These are phyloP conservation scores for Etheostoma cragini DNA, from an alignment of 2,113 vertebrate species.

Conservation along the genomic window DNA sequence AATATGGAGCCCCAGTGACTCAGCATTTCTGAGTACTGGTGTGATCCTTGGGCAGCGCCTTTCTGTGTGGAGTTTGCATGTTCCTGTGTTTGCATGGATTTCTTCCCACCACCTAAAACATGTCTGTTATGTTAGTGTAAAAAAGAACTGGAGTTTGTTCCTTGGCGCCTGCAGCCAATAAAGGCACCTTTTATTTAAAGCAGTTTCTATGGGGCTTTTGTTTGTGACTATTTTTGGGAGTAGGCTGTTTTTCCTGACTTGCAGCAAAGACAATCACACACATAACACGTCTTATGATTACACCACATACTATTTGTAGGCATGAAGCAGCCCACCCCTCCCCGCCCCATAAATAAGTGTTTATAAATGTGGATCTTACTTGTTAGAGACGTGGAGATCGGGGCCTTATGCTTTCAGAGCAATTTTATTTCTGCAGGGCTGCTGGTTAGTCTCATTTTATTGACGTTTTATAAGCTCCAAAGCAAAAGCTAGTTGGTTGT, in stretches of 20 bases:
- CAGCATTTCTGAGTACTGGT: too few species aligned
- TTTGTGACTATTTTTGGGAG: not conserved
- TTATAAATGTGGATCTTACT: conserved; percentile 37
- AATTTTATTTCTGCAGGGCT: not conserved
- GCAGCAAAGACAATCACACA: not conserved
- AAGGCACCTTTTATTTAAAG: too few species aligned
- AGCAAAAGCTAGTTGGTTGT: conserved; percentile 12
- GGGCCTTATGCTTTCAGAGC: not conserved
- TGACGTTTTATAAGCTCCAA: not conserved
- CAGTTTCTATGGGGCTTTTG: conserved; percentile 10
- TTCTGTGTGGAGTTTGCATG: too few species aligned
- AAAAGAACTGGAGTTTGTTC: too few species aligned
- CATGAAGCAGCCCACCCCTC: conserved; percentile 27
- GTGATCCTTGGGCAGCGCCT: too few species aligned
- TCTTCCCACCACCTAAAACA: too few species aligned
- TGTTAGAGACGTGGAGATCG: not conserved
- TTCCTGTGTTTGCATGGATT: too few species aligned
- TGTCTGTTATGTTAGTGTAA: too few species aligned
- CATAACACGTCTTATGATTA: conserved; percentile 69
- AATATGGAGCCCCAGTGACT: too few species aligned
- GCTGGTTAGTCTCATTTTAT: not conserved
- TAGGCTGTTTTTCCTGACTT: not conserved
- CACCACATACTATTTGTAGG: conserved; percentile 37
- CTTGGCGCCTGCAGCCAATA: too few species aligned
- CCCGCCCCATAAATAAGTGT: not conserved